Percentiles rank a stretch among this genome's conserved stretches.
Evolutionary conservation across 2,888 invertebrate species (phyloP).

Genomic region (Tiliacea aurago): DNA sequence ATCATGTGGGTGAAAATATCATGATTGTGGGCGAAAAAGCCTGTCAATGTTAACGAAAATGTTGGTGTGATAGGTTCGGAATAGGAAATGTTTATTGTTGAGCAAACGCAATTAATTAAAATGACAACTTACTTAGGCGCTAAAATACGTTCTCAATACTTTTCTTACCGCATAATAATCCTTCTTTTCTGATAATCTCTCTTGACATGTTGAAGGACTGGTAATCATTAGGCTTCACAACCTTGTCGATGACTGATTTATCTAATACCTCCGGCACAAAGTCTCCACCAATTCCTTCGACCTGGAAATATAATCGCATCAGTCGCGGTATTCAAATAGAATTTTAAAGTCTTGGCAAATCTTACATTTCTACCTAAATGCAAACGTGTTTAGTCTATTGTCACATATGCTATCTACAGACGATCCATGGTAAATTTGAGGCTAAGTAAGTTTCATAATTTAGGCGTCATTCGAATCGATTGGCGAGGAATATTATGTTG

Average conservation of each 20-base stretch:
- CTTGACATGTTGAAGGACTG: slow-evolving; percentile 95
- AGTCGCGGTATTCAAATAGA: background rate
- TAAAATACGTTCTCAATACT: background rate
- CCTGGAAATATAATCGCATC: slow-evolving; percentile 66
- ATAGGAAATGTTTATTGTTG: background rate
- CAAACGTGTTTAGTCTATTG: background rate
- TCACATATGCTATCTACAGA: background rate
- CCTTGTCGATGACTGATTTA: slow-evolving; percentile 93
- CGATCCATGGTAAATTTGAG: background rate
- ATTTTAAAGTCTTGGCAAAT: background rate
- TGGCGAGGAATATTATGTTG: background rate
- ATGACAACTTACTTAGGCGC: background rate
- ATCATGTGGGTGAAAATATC: background rate
- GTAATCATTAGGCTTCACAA: slow-evolving; percentile 95
- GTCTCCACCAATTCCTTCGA: slow-evolving; percentile 97
- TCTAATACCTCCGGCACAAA: slow-evolving; percentile 97
- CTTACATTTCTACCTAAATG: background rate
- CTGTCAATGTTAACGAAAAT: background rate
- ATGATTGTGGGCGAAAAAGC: no score
- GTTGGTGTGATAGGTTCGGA: no score
- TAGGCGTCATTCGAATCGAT: background rate
- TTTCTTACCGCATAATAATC: slow-evolving; percentile 94
- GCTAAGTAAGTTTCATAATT: background rate
- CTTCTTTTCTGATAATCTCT: slow-evolving; percentile 96
- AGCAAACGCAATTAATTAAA: background rate